Base-by-base conservation (phyloP, 2,797 vertebrate genomes). In the Sylvia borin region DNA sequence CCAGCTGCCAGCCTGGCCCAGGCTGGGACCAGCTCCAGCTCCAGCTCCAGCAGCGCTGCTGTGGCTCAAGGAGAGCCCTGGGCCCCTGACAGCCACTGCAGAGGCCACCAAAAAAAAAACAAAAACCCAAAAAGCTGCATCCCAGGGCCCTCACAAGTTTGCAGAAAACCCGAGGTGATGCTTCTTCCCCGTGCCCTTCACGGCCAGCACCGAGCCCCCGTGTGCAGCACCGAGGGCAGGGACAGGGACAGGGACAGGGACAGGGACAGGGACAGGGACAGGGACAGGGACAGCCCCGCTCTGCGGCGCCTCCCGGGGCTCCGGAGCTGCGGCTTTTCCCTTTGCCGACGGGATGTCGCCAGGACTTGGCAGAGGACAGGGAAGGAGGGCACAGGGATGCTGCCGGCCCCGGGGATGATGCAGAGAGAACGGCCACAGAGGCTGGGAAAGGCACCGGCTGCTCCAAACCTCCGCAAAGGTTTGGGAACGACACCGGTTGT, bases 111-210 rank as follows among this genome's bases (percentile, higher is more conserved):
- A 13, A 58, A 13, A 40, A 40, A 40, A 40, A 40, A 8, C 36
- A 40, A 40, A 40, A 40, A 40, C 36, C 36, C 36, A 40, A 40
- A 13, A 71, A 55, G 3, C 85, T 50, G 82, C 55, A 32, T 47
- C 80, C 61, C 9, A 6, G 5, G 27, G 50, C 6, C 61, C 27
- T 32, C 31, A 24, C 73, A 34, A 66, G 72, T 54, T 65, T 27
- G 31, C 81, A 26, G 38, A 58, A 58, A 83, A 43, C 5, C 85
- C 3, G 13, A 61, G 78, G 43, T 43, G 9, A 13, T 3, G 13
- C 34, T 79, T 55, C 51, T 82, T 90, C 29, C 57, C 68, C 0
- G 42, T 77, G 93, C 66, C 96, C 95, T 94, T 94, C 93, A 14
- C 19, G 15, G 8, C 5, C 8, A 2, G 7, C 12, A 5, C 43